Base-by-base conservation (phyloP, 2,797 vertebrate genomes). In the Argyrosomus regius region DNA sequence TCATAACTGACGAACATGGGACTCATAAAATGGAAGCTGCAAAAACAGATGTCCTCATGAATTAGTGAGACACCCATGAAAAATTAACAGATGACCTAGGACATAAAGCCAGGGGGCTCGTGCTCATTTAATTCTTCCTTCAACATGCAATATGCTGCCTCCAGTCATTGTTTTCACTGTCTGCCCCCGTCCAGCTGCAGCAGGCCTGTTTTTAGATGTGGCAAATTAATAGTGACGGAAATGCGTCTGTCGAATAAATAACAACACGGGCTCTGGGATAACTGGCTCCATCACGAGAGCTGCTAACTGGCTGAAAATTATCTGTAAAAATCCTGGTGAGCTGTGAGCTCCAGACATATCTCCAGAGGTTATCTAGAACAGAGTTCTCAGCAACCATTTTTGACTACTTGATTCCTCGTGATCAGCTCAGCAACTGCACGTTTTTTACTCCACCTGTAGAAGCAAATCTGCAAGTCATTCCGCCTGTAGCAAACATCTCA, bases 41-140 rank as follows among this genome's bases (percentile, higher is more conserved):
- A 83, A 92, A 94, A 94, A 91, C 93, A 95, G 94, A 94, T 94
- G 94, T 94, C 87, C 80, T 90, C 90, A 93, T 95, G 88, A 93
- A 95, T 95, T 92, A 94, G 88, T 93, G 83, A 93, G 83, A 77
- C 80, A 45, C 61, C 63, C 89, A 88, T 93, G 87, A 94, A 93
- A 93, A 81, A 91, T 92, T 81, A 81, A 92, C 85, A 71, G 86
- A 89, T 88, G 85, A 92, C 81, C 87, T 68, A 83, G 77, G 90
- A 92, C 85, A 91, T 76, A 72, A 84, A 90, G 88, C 93, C 83
- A 74, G 69, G 70, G 80, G 89, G 86, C 77, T 89, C 76, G 65
- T 90, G 87, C 91, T 92, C 75, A 81, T 91, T 90, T 89, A 87
- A 92, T 90, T 92, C 82, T 88, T 86, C 83, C 83, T 92, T 88